Conservation (phyloP, 1,140 invertebrate genomes). For the Varroa destructor region DNA sequence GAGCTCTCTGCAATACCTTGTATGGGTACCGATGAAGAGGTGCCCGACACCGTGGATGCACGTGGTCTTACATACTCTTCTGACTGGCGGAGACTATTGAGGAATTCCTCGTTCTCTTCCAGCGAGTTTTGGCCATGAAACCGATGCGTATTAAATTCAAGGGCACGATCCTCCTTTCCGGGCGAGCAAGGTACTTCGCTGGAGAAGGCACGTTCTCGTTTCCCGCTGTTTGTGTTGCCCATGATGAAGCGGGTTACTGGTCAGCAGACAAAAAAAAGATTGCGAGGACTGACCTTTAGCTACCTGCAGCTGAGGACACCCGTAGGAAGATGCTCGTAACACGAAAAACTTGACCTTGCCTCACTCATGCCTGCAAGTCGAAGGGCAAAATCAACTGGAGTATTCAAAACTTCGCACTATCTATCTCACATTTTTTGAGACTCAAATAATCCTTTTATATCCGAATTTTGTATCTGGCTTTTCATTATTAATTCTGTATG, state of each 20-base stretch:
- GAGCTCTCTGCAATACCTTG: no score
- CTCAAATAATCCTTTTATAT: no score
- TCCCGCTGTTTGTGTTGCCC: conserved; percentile 34
- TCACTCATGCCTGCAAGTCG: no score
- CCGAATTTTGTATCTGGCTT: no score
- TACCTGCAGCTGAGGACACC: no score
- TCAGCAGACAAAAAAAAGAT: not conserved
- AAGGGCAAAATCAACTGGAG: no score
- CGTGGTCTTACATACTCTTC: conserved; percentile 26
- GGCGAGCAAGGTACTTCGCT: conserved; percentile 50
- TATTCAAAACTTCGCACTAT: no score
- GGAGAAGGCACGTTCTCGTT: conserved; percentile 34
- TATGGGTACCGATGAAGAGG: not conserved
- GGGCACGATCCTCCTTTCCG: conserved; percentile 61
- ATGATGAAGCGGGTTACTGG: conserved; percentile 26
- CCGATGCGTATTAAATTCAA: conserved; percentile 65
- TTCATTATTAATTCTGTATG: no score
- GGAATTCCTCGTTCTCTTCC: conserved; percentile 55
- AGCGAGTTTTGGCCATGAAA: conserved; percentile 52
- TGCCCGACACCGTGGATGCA: conserved; percentile 30
- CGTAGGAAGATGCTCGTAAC: no score
- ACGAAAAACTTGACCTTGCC: no score
- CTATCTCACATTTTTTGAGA: no score
- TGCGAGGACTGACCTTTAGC: not conserved
- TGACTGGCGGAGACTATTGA: conserved; percentile 27